phyloP scores from a whole-genome alignment of 2,888 invertebrate species.

The Sialis lutaria region DNA sequence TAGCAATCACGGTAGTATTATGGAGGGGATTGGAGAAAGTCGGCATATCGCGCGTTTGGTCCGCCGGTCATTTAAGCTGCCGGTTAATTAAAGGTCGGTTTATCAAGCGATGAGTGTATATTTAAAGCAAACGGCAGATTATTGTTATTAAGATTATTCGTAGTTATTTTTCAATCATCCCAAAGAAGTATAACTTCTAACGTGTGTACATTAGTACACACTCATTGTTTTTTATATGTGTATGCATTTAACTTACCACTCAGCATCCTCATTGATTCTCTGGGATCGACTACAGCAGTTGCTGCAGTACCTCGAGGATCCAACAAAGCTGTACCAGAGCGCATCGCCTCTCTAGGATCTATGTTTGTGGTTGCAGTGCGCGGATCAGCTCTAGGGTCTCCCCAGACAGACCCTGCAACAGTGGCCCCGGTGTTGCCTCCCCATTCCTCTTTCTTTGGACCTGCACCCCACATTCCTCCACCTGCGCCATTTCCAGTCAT shows the following conservation, averaged over 20 bases:
- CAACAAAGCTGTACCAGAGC: slow-evolving; percentile 2
- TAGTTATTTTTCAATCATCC: too few species aligned
- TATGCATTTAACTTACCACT: slow-evolving; percentile 27
- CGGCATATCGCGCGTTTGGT: too few species aligned
- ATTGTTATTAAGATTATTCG: too few species aligned
- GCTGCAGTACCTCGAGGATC: slow-evolving; percentile 7
- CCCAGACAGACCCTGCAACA: slow-evolving; percentile 28
- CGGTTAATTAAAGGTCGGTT: too few species aligned
- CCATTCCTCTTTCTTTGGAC: slow-evolving; percentile 34
- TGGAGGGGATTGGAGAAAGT: too few species aligned
- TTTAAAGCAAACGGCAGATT: too few species aligned
- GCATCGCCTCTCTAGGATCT: slow-evolving; percentile 7
- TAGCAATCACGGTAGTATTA: too few species aligned
- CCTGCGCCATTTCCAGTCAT: slow-evolving; percentile 10
- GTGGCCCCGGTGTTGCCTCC: slow-evolving; percentile 21
- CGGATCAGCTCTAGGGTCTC: slow-evolving; percentile 30
- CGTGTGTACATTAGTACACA: too few species aligned
- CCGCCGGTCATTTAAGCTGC: too few species aligned
- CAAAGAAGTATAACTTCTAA: too few species aligned
- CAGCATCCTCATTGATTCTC: slow-evolving; percentile 37
- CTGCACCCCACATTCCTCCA: slow-evolving; percentile 23
- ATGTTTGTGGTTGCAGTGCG: slow-evolving; percentile 10
- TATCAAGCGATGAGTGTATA: too few species aligned
- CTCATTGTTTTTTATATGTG: too few species aligned
- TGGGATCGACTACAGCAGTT: slow-evolving; percentile 27